Evolutionary conservation across 2,888 invertebrate species (phyloP), one percentile per base, ranked within the genome.

Genomic region (Nomada ferruginata): DNA sequence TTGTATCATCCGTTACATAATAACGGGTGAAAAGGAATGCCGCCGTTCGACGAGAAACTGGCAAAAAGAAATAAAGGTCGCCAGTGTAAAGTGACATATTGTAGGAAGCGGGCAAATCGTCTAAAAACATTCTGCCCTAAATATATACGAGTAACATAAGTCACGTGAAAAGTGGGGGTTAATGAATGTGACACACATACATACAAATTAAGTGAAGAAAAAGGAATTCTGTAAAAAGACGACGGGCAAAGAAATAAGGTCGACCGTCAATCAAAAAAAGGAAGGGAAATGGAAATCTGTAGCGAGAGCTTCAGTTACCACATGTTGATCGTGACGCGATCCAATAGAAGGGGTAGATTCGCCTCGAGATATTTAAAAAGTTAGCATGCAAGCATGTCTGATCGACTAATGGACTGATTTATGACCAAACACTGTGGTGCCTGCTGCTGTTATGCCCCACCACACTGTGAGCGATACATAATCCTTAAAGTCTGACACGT

Each of bases 331-430:
- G 53, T 29, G 47, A 72, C 57, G 52, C 20, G 64, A 61, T 70
- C 57, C 20, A 55, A 65, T 7, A 29, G 0, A 26, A 10, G 20
- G 29, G 44, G 29, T 50, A 29, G 73, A 44, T 78, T 61, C 20
- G 65, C 61, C 44, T 59, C 36, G 66, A 80, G 75, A 76, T 83
- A 81, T 82, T 87, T 68, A 77, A 89, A 87, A 83, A 80, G 68
- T 75, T 70, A 65, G 74, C 74, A 65, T 55, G 53, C n/a, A 53
- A 52, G 47, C 59, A 77, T 70, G 80, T 81, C 77, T 72, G 84
- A 85, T 83, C 76, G 77, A 47, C 74, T 86, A 88, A 86, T 87
- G 65, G 84, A 79, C 83, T 85, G 89, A 89, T 87, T 85, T 86
- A 88, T 80, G 77, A 79, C 44, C 52, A n/a, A 26, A 52, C 50